These are phyloP conservation scores for Torymus auratus DNA, from an alignment of 2,888 invertebrate genomes.

Conservation along the genomic window DNA sequence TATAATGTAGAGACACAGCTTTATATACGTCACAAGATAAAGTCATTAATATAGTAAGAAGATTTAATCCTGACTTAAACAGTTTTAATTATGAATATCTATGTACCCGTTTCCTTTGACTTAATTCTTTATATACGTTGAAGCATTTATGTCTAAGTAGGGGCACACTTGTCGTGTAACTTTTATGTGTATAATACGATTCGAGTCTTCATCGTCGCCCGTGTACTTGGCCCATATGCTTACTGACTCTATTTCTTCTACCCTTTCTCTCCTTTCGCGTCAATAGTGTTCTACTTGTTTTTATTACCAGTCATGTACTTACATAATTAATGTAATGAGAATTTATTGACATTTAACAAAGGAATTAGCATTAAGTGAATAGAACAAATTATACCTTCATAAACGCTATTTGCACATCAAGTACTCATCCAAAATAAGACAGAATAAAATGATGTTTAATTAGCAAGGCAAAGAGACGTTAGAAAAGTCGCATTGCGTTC, in stretches of 20 bases:
- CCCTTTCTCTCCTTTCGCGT: slow-evolving; percentile 24
- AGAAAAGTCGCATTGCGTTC: too few species aligned
- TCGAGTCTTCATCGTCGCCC: not conserved
- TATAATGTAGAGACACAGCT: too few species aligned
- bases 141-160: not conserved
- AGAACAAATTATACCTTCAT: slow-evolving; percentile 12
- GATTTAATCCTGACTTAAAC: too few species aligned
- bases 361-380: slow-evolving; percentile 2
- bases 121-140: too few species aligned
- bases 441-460: too few species aligned
- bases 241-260: slow-evolving; percentile 20
- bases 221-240: slow-evolving; percentile 33
- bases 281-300: slow-evolving; percentile 6
- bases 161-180: slow-evolving; percentile 10
- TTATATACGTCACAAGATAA: too few species aligned
- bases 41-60: too few species aligned
- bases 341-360: slow-evolving; percentile 31
- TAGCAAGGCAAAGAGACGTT: too few species aligned
- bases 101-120: too few species aligned
- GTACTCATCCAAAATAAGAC: too few species aligned
- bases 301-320: not conserved
- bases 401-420: not conserved
- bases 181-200: slow-evolving; percentile 3
- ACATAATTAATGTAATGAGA: slow-evolving; percentile 45
- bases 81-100: too few species aligned